Conservation (phyloP, 1,140 invertebrate species). For the Hydropsyche tenuis region DNA sequence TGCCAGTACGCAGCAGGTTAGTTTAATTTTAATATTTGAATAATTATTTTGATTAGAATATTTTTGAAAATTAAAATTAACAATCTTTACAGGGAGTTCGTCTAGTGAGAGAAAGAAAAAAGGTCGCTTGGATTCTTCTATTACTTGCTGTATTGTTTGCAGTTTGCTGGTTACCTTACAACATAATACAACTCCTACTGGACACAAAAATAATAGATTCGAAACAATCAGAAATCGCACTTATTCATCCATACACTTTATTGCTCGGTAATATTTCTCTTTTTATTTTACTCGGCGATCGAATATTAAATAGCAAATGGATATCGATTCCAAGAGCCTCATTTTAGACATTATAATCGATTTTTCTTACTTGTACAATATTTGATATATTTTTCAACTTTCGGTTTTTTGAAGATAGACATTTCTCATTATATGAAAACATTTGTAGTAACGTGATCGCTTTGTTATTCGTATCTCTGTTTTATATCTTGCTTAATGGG, state of each 20-base stretch:
- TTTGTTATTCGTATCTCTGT: no score
- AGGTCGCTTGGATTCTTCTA: conserved; percentile 76
- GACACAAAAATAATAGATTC: conserved; percentile 63
- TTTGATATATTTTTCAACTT: background rate
- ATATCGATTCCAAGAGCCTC: no score
- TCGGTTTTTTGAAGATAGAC: no score
- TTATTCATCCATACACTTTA: conserved; percentile 60
- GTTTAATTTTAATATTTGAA: background rate
- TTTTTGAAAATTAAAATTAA: background rate
- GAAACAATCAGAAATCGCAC: no score
- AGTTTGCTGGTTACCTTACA: conserved; percentile 81
- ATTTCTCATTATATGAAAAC: no score
- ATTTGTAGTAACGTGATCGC: no score
- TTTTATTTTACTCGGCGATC: background rate
- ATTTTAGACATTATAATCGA: no score
- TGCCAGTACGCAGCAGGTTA: conserved; percentile 69
- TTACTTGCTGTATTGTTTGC: conserved; percentile 78
- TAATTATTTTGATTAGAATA: background rate
- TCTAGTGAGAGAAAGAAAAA: conserved; percentile 71
- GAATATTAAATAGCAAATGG: no score
- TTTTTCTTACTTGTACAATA: no score
- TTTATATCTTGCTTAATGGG: no score
- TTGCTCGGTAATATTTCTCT: conserved; percentile 57
- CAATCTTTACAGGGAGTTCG: conserved; percentile 63
- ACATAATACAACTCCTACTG: conserved; percentile 70